Percentiles rank a stretch among this genome's conserved stretches.
phyloP scores from a whole-genome alignment of 2,113 vertebrate species.

The Eolophus roseicapilla region DNA sequence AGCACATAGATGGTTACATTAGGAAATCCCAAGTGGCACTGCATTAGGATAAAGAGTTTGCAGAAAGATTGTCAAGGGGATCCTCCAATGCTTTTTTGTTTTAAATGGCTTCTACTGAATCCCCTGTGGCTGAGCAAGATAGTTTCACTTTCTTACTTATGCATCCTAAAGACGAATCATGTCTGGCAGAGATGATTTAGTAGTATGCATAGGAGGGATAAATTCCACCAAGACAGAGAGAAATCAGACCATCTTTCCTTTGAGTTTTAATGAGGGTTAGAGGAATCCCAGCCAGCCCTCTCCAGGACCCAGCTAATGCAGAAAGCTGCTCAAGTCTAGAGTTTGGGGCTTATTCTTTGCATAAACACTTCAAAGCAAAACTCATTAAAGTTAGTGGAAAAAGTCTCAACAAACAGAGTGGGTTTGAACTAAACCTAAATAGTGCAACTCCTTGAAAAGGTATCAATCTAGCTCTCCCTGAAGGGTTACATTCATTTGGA shows the following conservation, averaged over 20 bases:
- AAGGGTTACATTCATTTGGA: neutral
- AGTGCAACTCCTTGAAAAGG: neutral
- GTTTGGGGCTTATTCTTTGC: neutral
- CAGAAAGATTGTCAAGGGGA: neutral
- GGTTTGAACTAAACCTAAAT: neutral
- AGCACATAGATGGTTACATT: neutral
- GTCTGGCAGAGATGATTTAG: slow-evolving; percentile 42
- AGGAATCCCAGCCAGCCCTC: neutral
- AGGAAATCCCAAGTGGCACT: neutral
- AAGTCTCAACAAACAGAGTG: neutral
- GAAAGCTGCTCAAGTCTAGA: neutral
- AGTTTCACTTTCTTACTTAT: slow-evolving; percentile 39
- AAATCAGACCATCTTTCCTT: slow-evolving; percentile 21
- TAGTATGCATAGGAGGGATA: slow-evolving; percentile 16
- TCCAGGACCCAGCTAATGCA: neutral
- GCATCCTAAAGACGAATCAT: slow-evolving; percentile 45
- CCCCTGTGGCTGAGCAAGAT: neutral
- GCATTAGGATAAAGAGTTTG: neutral
- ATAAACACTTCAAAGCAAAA: slow-evolving; percentile 10
- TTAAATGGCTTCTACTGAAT: neutral
- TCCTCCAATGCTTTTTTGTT: neutral
- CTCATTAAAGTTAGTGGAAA: neutral
- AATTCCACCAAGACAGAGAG: slow-evolving; percentile 36
- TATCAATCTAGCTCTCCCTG: neutral
- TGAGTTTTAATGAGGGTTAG: slow-evolving; percentile 7